phyloP scores from a whole-genome alignment of 2,888 invertebrate genomes.

The Priocnemis perturbator region DNA sequence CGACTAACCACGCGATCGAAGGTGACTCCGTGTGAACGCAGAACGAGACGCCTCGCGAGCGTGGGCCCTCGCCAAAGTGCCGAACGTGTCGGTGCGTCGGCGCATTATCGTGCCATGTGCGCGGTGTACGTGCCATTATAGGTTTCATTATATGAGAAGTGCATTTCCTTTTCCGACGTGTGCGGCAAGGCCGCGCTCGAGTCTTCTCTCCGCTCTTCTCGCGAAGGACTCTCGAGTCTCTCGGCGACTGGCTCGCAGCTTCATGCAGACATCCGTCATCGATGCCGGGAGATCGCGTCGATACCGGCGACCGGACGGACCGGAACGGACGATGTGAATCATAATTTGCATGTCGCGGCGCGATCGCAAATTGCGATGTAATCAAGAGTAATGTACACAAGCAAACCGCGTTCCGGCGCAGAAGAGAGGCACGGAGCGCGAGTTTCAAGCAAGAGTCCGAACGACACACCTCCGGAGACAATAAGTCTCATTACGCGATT shows the following conservation, averaged over 20 bases:
- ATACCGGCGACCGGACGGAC: constrained; percentile 21
- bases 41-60: constrained; percentile 8
- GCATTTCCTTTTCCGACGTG: constrained; percentile 53
- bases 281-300: constrained; percentile 46
- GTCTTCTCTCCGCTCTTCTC: neutral
- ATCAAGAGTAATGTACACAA: constrained; percentile 52
- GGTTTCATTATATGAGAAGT: constrained; percentile 58
- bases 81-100: constrained; percentile 34
- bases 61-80: constrained; percentile 3
- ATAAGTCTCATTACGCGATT: neutral
- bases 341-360: constrained; percentile 54
- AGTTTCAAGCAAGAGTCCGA: neutral
- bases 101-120: neutral
- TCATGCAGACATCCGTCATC: constrained; percentile 25
- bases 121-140: constrained; percentile 38
- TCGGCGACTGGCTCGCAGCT: neutral
- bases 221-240: neutral
- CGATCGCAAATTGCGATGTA: constrained; percentile 33
- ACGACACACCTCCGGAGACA: constrained; percentile 23
- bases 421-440: constrained; percentile 29
- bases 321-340: constrained; percentile 41
- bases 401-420: constrained; percentile 21
- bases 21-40: constrained; percentile 19
- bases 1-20: neutral
- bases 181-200: neutral